A percentile compares a stretch with the other conserved stretches of the same genome.
Evolutionary conservation across 2,888 invertebrate genomes (phyloP).

Genomic region (Eilema depressum): DNA sequence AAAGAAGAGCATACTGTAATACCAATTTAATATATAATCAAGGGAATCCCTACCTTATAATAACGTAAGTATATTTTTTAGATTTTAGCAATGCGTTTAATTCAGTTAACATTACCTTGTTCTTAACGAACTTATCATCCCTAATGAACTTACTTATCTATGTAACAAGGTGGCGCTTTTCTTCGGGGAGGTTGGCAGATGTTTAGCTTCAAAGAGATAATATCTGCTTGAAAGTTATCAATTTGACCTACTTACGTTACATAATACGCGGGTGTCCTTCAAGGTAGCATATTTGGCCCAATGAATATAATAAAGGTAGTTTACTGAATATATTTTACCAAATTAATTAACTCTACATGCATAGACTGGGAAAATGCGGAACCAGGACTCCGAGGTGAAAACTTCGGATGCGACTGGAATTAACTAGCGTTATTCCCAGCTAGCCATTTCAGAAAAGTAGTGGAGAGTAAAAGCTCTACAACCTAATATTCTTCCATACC

Average conservation of each 20-base stretch:
- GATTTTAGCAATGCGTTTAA: background rate
- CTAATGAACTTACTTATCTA: background rate
- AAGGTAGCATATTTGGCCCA: background rate
- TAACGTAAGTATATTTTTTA: background rate
- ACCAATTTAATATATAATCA: no score
- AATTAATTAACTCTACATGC: no score
- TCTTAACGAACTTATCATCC: background rate
- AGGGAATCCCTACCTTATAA: no score
- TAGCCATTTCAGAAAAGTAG: no score
- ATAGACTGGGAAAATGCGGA: no score
- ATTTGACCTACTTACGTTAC: background rate
- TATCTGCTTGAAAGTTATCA: background rate
- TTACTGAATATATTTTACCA: no score
- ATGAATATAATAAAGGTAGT: background rate
- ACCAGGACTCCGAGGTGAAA: no score
- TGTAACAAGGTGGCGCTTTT: background rate
- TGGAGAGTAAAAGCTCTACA: no score
- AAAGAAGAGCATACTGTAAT: no score
- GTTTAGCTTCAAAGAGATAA: background rate
- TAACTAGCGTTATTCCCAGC: no score
- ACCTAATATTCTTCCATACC: background rate
- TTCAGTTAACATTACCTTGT: background rate
- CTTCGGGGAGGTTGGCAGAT: background rate
- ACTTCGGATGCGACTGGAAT: no score
- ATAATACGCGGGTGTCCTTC: background rate